These are phyloP conservation scores for Gila robusta DNA, from an alignment of 2,797 vertebrate species.

Conservation along the genomic window DNA sequence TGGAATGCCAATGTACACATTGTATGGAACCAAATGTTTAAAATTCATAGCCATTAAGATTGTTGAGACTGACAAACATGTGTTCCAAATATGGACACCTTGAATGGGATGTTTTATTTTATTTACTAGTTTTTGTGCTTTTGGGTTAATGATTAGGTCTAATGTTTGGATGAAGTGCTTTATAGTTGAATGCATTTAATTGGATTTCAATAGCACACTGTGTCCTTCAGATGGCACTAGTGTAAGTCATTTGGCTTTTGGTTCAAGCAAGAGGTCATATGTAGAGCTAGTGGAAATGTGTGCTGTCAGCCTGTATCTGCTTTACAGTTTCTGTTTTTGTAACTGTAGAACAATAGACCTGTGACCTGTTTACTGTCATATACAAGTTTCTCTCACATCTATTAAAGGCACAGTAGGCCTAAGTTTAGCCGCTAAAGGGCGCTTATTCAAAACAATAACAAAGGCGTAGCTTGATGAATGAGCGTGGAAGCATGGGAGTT, in stretches of 20 bases:
- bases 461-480: too few species aligned
- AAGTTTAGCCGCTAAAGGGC: too few species aligned
- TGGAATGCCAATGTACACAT: neutral
- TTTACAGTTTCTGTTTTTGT: neutral
- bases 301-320: neutral
- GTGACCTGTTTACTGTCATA: too few species aligned
- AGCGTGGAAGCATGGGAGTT: too few species aligned
- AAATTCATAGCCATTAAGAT: neutral
- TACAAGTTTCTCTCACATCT: neutral
- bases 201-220: neutral
- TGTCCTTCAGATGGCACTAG: constrained; percentile 24
- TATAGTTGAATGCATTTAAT: neutral
- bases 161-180: neutral
- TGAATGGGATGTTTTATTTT: neutral
- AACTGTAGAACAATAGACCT: neutral
- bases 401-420: neutral
- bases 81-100: neutral
- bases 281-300: neutral
- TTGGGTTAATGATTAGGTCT: neutral
- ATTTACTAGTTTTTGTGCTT: neutral
- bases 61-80: neutral
- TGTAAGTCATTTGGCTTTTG: neutral
- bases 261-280: neutral
- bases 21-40: neutral
- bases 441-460: too few species aligned